A percentile compares a stretch with the other conserved stretches of the same genome.
These are phyloP conservation scores for Beroe ovata DNA, from an alignment of 37 sponge, comb jelly and placozoan genomes.

Conservation along the genomic window DNA sequence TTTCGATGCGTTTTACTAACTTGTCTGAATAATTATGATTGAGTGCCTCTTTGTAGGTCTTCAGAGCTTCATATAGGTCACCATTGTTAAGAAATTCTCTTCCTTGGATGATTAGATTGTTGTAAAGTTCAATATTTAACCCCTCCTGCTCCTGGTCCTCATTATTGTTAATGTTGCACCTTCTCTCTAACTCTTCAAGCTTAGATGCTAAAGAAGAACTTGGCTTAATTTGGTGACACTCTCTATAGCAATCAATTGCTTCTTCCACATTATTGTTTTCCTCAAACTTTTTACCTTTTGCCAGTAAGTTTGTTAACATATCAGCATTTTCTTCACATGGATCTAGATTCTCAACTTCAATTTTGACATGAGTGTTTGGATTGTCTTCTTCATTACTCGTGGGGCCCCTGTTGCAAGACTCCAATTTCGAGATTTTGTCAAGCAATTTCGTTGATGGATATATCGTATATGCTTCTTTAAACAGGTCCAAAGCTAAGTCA, in stretches of 20 bases:
- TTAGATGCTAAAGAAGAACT: slow-evolving; percentile 8
- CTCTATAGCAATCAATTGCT: slow-evolving; percentile 21
- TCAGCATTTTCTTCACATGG: neutral
- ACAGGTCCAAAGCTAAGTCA: neutral
- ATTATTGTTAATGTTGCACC: neutral
- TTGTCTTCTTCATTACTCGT: neutral
- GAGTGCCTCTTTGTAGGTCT: slow-evolving; percentile 1
- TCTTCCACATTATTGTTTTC: neutral
- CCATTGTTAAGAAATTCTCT: slow-evolving; percentile 4
- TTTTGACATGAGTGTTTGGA: neutral
- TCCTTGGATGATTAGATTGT: slow-evolving; percentile 8
- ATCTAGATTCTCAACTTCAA: neutral
- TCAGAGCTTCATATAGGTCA: neutral
- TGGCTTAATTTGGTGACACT: neutral
- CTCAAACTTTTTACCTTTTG: neutral
- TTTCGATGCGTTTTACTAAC: neutral
- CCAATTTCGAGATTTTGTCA: neutral
- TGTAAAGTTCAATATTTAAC: slow-evolving; percentile 35
- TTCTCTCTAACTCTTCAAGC: slow-evolving; percentile 7
- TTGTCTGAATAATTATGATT: neutral
- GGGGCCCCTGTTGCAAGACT: neutral
- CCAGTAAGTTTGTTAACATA: too few relatives aligned
- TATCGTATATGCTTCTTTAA: neutral
- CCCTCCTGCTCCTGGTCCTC: neutral
- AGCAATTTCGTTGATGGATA: slow-evolving; percentile 4